Base-by-base conservation (phyloP, 2,113 vertebrate genomes). In the Aspidoscelis tigris region DNA sequence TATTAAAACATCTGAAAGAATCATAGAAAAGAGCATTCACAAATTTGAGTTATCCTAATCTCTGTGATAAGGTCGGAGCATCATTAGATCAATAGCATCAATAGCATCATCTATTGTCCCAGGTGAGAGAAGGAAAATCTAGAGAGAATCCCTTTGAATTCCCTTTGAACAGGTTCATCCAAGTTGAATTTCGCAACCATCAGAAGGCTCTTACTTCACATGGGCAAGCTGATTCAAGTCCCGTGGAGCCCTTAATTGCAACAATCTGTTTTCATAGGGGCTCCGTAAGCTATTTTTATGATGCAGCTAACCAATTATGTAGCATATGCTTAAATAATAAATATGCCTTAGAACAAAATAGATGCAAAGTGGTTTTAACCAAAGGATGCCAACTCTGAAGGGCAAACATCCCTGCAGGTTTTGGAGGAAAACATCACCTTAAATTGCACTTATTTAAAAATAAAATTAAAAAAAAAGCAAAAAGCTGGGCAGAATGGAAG, bases 291-390 rank as follows among this genome's bases (percentile, higher is more conserved):
- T 10, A 53, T 55, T 79, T 76, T 85, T 47, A n/a, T 26, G 53
- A 14, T 65, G 71, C 78, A 86, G 88, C 53, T 73, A n/a, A 50
- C 12, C 20, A 41, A 20, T 82, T 81, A 26, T 71, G 12, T 80
- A n/a, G 84, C 53, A 72, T 80, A 5, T 84, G 82, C 71, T 84
- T 71, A 78, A 84, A 84, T 71, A 70, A 78, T 61, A 9, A 83
- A 65, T 50, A 39, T 58, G 5, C 44, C 71, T 22, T 16, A 21
- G 70, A 85, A 76, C 39, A 78, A 65, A 21, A 66, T 58, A 58
- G 58, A 89, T 69, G 78, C 0, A 53, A 82, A 83, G 58, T n/a
- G 20, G 20, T 65, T 79, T 55, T 21, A 78, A 39, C 55, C 41
- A 47, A 79, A 78, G 22, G 69, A 33, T 21, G 58, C 53, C 21